Evolutionary conservation across 2,888 invertebrate species (phyloP).

Genomic region (Drosophila borborema): DNA sequence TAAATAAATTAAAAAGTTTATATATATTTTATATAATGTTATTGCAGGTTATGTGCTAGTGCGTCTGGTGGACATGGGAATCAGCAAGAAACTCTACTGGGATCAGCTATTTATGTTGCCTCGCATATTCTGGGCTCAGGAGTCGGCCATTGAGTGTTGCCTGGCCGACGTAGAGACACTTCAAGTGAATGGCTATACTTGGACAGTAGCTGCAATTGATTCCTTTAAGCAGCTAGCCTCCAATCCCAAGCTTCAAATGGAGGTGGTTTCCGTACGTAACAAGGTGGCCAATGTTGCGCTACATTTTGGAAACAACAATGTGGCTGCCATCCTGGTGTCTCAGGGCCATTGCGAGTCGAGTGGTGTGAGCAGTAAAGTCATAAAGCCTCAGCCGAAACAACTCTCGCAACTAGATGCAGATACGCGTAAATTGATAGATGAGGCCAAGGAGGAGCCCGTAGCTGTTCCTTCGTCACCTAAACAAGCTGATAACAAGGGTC

Average conservation of each 20-base stretch:
- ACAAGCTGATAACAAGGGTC: slow-evolving; percentile 32
- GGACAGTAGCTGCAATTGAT: slow-evolving; percentile 82
- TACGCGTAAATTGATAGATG: slow-evolving; percentile 34
- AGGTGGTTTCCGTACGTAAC: slow-evolving; percentile 72
- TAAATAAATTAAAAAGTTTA: neutral
- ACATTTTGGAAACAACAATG: slow-evolving; percentile 83
- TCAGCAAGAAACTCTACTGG: slow-evolving; percentile 86
- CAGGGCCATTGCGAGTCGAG: slow-evolving; percentile 86
- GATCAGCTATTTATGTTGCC: slow-evolving; percentile 86
- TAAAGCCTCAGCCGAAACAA: neutral
- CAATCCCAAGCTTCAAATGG: slow-evolving; percentile 83
- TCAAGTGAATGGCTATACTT: slow-evolving; percentile 78
- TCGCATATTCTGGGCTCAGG: slow-evolving; percentile 55
- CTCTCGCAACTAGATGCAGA: slow-evolving; percentile 12
- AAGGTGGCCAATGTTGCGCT: slow-evolving; percentile 84
- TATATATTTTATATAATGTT: neutral
- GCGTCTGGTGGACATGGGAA: slow-evolving; percentile 87
- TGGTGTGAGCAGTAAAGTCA: slow-evolving; percentile 76
- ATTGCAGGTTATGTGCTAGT: slow-evolving; percentile 67
- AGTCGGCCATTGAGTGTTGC: slow-evolving; percentile 79
- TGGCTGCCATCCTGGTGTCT: slow-evolving; percentile 86
- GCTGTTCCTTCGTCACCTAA: neutral
- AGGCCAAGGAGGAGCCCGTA: slow-evolving; percentile 4
- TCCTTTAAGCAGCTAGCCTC: slow-evolving; percentile 83
- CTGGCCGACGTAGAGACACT: slow-evolving; percentile 85